Conservation (phyloP, 2,797 vertebrate species). For the Anguilla marmorata region DNA sequence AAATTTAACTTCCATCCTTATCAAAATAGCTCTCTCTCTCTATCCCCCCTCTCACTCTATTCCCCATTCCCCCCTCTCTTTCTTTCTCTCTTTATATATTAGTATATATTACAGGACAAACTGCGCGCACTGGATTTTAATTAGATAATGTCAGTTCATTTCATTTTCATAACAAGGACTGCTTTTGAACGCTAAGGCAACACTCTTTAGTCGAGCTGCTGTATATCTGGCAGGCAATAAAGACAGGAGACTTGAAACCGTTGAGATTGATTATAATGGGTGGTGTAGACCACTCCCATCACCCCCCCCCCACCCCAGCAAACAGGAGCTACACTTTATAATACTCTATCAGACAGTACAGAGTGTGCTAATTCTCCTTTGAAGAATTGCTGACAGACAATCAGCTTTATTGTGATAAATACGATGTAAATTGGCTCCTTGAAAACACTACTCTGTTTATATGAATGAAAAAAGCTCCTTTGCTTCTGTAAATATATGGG, state of each 20-base stretch:
- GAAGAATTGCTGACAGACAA: too few relatives aligned
- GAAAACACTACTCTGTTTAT: not conserved
- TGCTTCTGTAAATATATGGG: not conserved
- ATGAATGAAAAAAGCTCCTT: not conserved
- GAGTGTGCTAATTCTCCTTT: too few relatives aligned
- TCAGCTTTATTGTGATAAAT: too few relatives aligned
- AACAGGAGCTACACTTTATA: not conserved
- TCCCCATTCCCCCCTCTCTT: too few relatives aligned
- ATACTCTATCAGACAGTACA: not conserved
- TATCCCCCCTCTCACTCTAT: too few relatives aligned
- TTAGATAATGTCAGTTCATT: not conserved
- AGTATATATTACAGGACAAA: not conserved
- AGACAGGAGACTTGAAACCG: not conserved
- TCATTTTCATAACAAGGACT: not conserved
- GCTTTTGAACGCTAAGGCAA: not conserved
- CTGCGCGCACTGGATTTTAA: not conserved
- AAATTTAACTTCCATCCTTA: not conserved
- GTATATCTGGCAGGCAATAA: not conserved
- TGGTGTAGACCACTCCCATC: not conserved
- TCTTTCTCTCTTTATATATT: too few relatives aligned
- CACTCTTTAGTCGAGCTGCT: not conserved
- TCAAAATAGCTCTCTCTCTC: not conserved
- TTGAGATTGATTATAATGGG: not conserved
- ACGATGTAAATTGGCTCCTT: too few relatives aligned
- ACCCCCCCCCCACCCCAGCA: not conserved